Conservation (phyloP, 2,113 vertebrate species). For the Mormyrus lacerda region DNA sequence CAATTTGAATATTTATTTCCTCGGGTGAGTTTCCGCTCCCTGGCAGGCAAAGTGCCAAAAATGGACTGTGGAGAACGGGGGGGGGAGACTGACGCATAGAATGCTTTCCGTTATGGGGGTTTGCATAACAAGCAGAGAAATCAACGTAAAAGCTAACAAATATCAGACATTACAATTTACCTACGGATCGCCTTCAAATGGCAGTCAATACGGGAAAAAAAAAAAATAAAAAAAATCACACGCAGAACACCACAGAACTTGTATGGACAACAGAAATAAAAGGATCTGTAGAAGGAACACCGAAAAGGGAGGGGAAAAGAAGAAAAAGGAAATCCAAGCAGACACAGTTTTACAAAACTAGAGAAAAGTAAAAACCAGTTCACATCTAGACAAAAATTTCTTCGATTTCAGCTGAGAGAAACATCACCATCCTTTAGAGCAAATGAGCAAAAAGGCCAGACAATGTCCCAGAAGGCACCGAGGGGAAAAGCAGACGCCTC, state of each 20-base stretch:
- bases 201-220: neutral
- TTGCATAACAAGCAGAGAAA: neutral
- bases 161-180: neutral
- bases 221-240: too few species aligned
- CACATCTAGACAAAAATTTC: neutral
- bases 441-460: neutral
- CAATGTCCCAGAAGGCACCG: neutral
- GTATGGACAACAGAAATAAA: neutral
- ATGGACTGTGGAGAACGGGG: neutral
- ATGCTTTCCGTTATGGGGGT: neutral
- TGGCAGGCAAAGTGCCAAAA: neutral
- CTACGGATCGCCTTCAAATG: neutral
- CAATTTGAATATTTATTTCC: slow-evolving; percentile 10
- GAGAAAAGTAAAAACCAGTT: neutral
- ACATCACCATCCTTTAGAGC: neutral
- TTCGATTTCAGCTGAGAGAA: neutral
- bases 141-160: neutral
- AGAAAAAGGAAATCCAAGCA: neutral
- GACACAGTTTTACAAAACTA: neutral
- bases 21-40: neutral
- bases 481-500: neutral
- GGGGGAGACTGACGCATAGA: neutral
- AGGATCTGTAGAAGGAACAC: neutral
- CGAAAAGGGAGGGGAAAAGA: neutral
- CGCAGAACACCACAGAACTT: neutral